These are phyloP conservation scores for Mirza zaza DNA, from an alignment of 2,113 vertebrate genomes.

Conservation along the genomic window DNA sequence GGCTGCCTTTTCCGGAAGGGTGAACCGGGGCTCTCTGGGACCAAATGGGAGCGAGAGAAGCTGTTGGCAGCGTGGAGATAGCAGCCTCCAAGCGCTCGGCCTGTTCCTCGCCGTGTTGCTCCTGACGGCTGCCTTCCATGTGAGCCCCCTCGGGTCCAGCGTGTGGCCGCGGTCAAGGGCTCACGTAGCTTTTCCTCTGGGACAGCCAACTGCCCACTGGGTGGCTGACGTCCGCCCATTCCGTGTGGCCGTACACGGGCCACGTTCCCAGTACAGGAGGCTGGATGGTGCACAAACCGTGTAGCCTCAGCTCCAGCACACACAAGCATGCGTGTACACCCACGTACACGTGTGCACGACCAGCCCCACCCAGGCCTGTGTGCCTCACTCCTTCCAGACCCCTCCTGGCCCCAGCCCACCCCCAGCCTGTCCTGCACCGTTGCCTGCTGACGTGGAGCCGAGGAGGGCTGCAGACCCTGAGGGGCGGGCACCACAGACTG, in stretches of 20 bases:
- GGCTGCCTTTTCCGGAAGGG: slow-evolving; percentile 71
- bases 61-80: background rate
- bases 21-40: slow-evolving; percentile 26
- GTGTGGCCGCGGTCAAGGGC: background rate
- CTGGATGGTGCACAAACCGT: background rate
- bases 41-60: background rate
- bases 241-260: accelerated
- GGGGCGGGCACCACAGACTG: accelerated
- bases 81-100: background rate
- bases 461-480: background rate
- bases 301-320: background rate
- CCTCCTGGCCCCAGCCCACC: background rate
- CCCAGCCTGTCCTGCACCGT: background rate
- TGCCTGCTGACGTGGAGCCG: too few relatives aligned
- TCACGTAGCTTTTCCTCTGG: accelerated
- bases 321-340: accelerated
- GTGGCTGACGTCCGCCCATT: accelerated
- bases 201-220: background rate
- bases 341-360: too few relatives aligned
- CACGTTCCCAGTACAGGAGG: accelerated
- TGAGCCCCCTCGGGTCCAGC: background rate
- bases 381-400: background rate
- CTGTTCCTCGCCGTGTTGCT: accelerated
- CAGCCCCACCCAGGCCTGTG: background rate
- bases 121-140: accelerated